These are phyloP conservation scores for Drosophila anomelani DNA, from an alignment of 2,888 invertebrate genomes.

Conservation along the genomic window DNA sequence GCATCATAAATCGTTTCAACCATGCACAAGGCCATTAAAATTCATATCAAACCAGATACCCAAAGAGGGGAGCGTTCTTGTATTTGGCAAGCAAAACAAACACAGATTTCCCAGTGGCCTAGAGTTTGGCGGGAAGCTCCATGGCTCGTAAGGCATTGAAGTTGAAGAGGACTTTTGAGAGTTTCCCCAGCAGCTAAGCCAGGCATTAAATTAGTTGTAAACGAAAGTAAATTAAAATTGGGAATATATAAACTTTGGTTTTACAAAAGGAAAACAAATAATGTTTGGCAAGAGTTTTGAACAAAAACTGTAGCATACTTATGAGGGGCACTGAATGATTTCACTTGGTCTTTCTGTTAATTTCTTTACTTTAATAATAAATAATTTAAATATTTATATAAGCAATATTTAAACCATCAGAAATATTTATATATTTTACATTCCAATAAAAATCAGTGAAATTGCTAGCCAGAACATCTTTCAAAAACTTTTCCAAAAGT, in stretches of 20 bases:
- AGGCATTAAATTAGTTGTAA: conserved; percentile 12
- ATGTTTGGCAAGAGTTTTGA: not conserved
- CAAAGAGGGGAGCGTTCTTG: conserved; percentile 28
- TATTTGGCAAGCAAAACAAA: conserved; percentile 29
- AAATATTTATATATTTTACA: not conserved
- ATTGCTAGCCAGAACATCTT: conserved; percentile 12
- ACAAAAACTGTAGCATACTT: not conserved
- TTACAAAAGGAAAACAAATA: not conserved
- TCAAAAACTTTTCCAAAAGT: conserved; percentile 11
- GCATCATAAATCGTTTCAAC: conserved; percentile 75
- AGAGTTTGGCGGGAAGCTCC: conserved; percentile 3
- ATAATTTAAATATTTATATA: not conserved
- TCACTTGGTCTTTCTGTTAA: not conserved
- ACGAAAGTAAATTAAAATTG: not conserved
- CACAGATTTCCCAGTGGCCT: conserved; percentile 33
- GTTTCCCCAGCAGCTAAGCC: not conserved
- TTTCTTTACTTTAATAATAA: not conserved
- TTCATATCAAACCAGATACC: conserved; percentile 59
- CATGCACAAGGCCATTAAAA: conserved; percentile 73
- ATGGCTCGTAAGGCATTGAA: not conserved
- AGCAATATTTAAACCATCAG: accelerated
- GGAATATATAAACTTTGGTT: not conserved
- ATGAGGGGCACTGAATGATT: not conserved
- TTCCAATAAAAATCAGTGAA: not conserved
- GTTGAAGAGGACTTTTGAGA: conserved; percentile 6